Base-by-base conservation (phyloP, 2,113 vertebrate genomes). In the Carlito syrichta region DNA sequence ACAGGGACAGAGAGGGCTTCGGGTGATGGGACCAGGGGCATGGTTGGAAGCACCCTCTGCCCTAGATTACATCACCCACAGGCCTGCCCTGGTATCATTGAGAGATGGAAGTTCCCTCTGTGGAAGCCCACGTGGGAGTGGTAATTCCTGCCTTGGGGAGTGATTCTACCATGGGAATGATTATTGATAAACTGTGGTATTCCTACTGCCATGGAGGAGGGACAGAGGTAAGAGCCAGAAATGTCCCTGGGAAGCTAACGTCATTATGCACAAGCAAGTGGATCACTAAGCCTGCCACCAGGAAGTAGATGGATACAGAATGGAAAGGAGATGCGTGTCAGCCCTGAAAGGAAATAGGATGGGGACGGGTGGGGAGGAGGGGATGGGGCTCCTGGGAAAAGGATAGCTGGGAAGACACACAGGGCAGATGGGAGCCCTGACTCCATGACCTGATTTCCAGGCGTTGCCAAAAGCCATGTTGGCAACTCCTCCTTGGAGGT, bases 201-300 rank as follows among this genome's bases (percentile, higher is more conserved):
- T 84, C 43, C 83, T 32, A 93, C 43, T 91, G 19, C 50, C n/a
- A 16, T 52, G 17, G 58, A 78, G 30, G 25, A 96, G 84, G 30
- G 66, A 92, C 89, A 95, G 56, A 77, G 6, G 6, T 16, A 82
- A 74, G 82, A 94, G 60, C 40, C 91, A 94, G 86, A 95, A 94
- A 93, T 71, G 66, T 48, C 82, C 79, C 78, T 40, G 69, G 62
- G 85, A 63, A 84, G 68, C 92, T 87, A 81, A 84, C 32, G 20
- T 73, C 63, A 56, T 17, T 30, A 48, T 2, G 6, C 27, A 27
- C 56, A 79, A 63, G n/a, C 10, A 56, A 60, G 68, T 23, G 69
- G n/a, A 56, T 63, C 79, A 48, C 50, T 58, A 19, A 63, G 71
- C 27, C 22, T 27, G 54, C 62, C 76, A 19, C 54, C 38, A 63